phyloP scores from a whole-genome alignment of 2,888 invertebrate species.

The Xylota segnis region DNA sequence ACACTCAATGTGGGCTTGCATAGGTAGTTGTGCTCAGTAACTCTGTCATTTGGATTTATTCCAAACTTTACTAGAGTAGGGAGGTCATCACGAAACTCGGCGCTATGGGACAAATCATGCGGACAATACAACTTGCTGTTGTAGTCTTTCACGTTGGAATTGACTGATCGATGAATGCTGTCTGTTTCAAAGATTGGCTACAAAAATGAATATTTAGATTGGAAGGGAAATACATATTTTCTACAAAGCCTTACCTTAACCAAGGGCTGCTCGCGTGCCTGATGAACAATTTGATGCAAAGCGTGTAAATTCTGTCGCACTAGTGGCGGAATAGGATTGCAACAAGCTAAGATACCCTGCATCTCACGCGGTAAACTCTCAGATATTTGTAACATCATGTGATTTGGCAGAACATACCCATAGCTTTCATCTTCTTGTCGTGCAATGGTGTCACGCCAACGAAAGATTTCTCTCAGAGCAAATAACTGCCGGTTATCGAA shows the following conservation, averaged over 20 bases:
- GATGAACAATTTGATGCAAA: constrained; percentile 88
- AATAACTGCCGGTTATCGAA: constrained; percentile 94
- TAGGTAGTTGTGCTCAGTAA: neutral
- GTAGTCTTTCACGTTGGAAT: constrained; percentile 82
- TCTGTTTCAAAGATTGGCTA: constrained; percentile 84
- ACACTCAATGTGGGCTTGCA: constrained; percentile 79
- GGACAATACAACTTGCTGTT: constrained; percentile 87
- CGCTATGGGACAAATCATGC: constrained; percentile 86
- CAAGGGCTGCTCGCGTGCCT: constrained; percentile 89
- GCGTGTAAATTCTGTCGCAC: constrained; percentile 86
- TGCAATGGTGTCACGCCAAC: constrained; percentile 95
- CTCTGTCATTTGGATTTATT: neutral
- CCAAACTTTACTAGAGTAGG: constrained; percentile 85
- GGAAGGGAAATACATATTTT: neutral
- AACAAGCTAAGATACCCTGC: constrained; percentile 96
- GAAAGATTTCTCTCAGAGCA: constrained; percentile 92
- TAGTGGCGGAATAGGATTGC: constrained; percentile 95
- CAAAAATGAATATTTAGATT: neutral
- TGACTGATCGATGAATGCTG: constrained; percentile 71
- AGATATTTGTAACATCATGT: constrained; percentile 96
- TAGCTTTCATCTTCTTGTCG: constrained; percentile 96
- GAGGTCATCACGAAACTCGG: constrained; percentile 86
- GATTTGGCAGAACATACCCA: constrained; percentile 97
- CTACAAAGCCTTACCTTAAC: constrained; percentile 85
- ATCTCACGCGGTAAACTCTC: constrained; percentile 95